These are phyloP conservation scores for Chrysomallon squamiferum DNA, from an alignment of 1,140 invertebrate genomes.

Conservation along the genomic window DNA sequence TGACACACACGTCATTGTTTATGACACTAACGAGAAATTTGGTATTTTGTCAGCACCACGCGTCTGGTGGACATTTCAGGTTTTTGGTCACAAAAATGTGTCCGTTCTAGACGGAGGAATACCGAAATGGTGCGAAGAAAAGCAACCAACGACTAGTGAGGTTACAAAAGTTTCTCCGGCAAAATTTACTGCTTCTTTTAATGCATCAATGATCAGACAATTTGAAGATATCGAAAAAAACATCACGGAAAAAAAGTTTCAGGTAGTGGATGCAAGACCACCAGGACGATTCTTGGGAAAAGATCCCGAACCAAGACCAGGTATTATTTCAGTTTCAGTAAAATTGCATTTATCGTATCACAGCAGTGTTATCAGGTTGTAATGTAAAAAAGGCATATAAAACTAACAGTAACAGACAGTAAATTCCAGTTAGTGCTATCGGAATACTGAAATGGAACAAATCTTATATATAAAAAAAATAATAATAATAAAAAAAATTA, in stretches of 20 bases:
- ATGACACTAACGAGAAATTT: constrained; percentile 51
- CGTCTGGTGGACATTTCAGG: constrained; percentile 58
- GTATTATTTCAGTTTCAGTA: constrained; percentile 28
- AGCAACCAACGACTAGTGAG: constrained; percentile 21
- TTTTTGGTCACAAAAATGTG: constrained; percentile 53
- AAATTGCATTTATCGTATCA: too few species aligned
- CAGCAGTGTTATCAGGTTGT: too few species aligned
- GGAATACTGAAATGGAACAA: too few species aligned
- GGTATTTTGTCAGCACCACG: constrained; percentile 55
- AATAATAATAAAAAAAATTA: too few species aligned
- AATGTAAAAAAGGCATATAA: too few species aligned
- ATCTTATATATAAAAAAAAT: too few species aligned
- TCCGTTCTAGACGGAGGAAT: constrained; percentile 58
- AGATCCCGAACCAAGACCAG: constrained; percentile 51
- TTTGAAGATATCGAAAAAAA: constrained; percentile 51
- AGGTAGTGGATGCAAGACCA: constrained; percentile 51
- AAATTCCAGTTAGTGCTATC: too few species aligned
- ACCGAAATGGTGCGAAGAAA: constrained; percentile 41
- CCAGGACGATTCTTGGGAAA: constrained; percentile 50
- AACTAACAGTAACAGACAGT: too few species aligned
- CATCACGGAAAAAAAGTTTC: constrained; percentile 32
- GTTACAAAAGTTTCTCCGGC: constrained; percentile 11
- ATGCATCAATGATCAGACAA: constrained; percentile 37
- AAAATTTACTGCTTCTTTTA: constrained; percentile 37
- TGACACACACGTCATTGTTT: constrained; percentile 56